Evolutionary conservation across 2,113 vertebrate genomes (phyloP).

Genomic region (Bombycilla garrulus): DNA sequence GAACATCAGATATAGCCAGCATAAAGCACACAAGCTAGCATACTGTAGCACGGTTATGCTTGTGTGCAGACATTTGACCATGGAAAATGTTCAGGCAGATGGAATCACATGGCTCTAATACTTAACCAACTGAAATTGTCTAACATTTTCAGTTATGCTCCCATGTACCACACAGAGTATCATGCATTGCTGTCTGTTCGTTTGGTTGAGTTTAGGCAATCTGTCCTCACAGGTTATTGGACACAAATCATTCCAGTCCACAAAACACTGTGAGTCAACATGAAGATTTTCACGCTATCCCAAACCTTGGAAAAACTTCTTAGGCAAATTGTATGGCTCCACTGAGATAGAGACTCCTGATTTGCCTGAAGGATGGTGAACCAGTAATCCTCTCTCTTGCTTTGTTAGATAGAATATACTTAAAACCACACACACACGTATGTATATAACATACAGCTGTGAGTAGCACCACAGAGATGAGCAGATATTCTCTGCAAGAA

Average conservation of each 20-base stretch:
- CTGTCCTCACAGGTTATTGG: not conserved
- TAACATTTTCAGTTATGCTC: not conserved
- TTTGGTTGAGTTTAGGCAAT: not conserved
- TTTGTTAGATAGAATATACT: not conserved
- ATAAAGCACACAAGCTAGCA: not conserved
- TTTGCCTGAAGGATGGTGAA: not conserved
- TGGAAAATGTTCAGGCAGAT: not conserved
- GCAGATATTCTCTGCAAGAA: not conserved
- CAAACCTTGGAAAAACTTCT: not conserved
- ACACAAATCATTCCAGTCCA: not conserved
- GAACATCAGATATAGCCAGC: not conserved
- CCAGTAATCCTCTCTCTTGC: not conserved
- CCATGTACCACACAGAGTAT: not conserved
- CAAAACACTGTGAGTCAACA: not conserved
- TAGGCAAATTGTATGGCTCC: not conserved
- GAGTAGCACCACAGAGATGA: not conserved
- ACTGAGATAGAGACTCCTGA: rapidly evolving
- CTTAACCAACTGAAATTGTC: not conserved
- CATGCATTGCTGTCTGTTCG: not conserved
- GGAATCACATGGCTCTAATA: not conserved
- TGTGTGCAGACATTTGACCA: not conserved
- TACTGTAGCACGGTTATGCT: not conserved
- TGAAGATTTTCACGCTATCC: not conserved
- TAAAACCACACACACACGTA: not conserved
- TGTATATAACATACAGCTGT: not conserved